phyloP scores from a whole-genome alignment of 2,888 invertebrate species.

The Alloplasta piceator region DNA sequence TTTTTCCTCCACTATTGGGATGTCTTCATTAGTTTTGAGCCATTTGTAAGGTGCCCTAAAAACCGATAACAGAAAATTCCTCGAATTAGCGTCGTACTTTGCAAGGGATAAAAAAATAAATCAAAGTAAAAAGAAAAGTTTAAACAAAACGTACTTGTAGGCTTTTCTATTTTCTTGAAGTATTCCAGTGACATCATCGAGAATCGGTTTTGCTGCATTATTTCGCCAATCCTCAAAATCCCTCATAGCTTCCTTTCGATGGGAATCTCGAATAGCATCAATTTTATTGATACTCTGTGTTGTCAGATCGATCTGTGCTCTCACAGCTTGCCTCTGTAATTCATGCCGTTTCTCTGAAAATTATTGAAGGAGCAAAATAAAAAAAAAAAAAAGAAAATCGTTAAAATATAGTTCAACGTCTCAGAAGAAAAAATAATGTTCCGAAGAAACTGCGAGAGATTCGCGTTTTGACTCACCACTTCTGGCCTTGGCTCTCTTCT shows the following conservation, averaged over 20 bases:
- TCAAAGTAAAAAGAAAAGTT: conserved; percentile 7
- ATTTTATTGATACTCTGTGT: conserved; percentile 86
- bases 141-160: conserved; percentile 69
- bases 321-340: conserved; percentile 86
- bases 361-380: background rate
- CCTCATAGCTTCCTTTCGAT: conserved; percentile 87
- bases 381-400: conserved; percentile 35
- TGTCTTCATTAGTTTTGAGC: conserved; percentile 69
- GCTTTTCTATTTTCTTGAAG: conserved; percentile 75
- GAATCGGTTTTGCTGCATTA: conserved; percentile 73
- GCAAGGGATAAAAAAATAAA: conserved; percentile 20
- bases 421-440: conserved; percentile 12
- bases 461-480: conserved; percentile 70
- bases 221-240: conserved; percentile 87
- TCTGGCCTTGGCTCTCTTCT: conserved; percentile 85
- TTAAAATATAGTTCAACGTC: conserved; percentile 21
- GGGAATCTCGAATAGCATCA: conserved; percentile 86
- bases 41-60: conserved; percentile 74
- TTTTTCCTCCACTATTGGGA: conserved; percentile 20
- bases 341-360: conserved; percentile 84
- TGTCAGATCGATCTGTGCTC: conserved; percentile 86
- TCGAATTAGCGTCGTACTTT: background rate
- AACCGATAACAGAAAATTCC: background rate
- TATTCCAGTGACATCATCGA: conserved; percentile 65
- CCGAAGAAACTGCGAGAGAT: conserved; percentile 27